phyloP scores from a whole-genome alignment of 2,113 vertebrate species.

The Felis chaus region DNA sequence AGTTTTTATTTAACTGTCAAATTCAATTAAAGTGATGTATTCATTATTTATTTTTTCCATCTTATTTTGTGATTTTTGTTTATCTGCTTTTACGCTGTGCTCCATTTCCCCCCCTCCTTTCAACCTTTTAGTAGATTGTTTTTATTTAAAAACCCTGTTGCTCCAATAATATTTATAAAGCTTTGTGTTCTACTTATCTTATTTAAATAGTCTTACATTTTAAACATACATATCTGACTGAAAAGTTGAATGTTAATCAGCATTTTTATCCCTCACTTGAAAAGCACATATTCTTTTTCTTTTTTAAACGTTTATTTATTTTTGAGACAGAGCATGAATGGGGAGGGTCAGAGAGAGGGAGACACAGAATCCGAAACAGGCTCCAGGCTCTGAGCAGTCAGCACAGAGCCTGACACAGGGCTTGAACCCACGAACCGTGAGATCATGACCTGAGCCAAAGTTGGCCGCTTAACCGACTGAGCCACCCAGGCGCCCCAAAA shows the following conservation, averaged over 20 bases:
- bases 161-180: not conserved
- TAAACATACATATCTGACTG: not conserved
- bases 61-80: not conserved
- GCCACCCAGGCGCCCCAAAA: not conserved
- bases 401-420: too few relatives aligned
- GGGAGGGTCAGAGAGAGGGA: too few relatives aligned
- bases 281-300: not conserved
- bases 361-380: too few relatives aligned
- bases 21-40: not conserved
- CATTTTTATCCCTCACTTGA: not conserved
- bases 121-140: not conserved
- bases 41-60: not conserved
- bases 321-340: too few relatives aligned
- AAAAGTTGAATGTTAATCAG: not conserved
- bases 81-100: not conserved
- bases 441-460: too few relatives aligned
- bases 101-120: not conserved
- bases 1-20: conserved; percentile 5
- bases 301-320: too few relatives aligned
- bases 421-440: too few relatives aligned
- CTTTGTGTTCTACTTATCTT: not conserved
- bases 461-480: too few relatives aligned
- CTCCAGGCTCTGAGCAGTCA: too few relatives aligned
- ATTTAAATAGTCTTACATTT: not conserved
- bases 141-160: not conserved